Evolutionary conservation across 2,113 vertebrate genomes (phyloP).

Genomic region (Crotalus tigris): DNA sequence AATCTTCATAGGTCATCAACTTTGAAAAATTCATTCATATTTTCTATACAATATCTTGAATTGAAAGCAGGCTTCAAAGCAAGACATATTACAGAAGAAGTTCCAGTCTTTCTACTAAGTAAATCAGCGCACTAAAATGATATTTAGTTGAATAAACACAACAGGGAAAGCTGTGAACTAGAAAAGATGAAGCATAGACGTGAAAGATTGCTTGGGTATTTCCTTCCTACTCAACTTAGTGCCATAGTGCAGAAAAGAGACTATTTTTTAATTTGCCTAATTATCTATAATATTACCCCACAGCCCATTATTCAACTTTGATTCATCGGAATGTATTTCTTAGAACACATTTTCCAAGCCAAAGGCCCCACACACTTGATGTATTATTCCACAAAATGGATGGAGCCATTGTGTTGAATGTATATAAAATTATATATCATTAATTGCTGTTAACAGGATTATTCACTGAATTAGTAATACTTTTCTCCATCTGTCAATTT

Average conservation of each 20-base stretch:
- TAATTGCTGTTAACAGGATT: neutral
- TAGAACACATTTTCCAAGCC: slow-evolving; percentile 7
- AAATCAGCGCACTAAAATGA: slow-evolving; percentile 63
- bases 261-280: slow-evolving; percentile 53
- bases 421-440: neutral
- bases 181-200: slow-evolving; percentile 49
- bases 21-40: slow-evolving; percentile 75
- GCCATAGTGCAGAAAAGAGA: slow-evolving; percentile 55
- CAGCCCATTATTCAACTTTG: slow-evolving; percentile 55
- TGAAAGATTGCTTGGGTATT: slow-evolving; percentile 48
- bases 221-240: slow-evolving; percentile 23
- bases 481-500: neutral
- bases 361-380: neutral
- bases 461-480: neutral
- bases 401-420: neutral
- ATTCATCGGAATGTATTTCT: slow-evolving; percentile 63
- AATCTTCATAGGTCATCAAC: slow-evolving; percentile 74
- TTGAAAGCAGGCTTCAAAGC: slow-evolving; percentile 75
- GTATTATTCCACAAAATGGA: neutral
- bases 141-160: slow-evolving; percentile 27
- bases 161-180: slow-evolving; percentile 48
- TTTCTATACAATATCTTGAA: slow-evolving; percentile 70
- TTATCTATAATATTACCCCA: slow-evolving; percentile 43
- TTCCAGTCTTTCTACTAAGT: slow-evolving; percentile 66
- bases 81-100: slow-evolving; percentile 69